A percentile compares a stretch with the other conserved stretches of the same genome.
Conservation (phyloP, 2,888 invertebrate genomes). For the Lycaena phlaeas region DNA sequence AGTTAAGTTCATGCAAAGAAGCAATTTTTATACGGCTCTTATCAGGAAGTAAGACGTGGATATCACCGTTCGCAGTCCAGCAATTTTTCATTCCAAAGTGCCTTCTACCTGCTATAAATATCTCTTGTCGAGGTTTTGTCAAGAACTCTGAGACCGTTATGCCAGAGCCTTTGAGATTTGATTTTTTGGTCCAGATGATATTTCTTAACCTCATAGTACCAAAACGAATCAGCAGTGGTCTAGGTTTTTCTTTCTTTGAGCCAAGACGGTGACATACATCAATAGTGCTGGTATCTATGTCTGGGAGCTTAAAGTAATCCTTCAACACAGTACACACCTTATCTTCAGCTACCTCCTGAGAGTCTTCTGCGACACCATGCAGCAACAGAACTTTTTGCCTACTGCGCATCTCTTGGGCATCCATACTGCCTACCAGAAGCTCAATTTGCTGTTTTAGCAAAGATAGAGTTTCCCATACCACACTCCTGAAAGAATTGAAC, state of each 20-base stretch:
- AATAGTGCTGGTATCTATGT: neutral
- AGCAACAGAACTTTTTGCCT: constrained; percentile 4
- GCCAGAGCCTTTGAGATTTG: constrained; percentile 10
- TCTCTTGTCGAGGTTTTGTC: constrained; percentile 9
- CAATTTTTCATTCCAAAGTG: constrained; percentile 12
- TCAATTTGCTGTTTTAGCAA: neutral
- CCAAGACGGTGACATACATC: constrained; percentile 11
- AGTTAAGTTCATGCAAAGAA: neutral
- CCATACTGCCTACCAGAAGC: neutral
- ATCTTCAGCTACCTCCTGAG: neutral
- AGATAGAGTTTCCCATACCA: neutral
- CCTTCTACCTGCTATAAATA: constrained; percentile 8
- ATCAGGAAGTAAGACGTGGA: constrained; percentile 8
- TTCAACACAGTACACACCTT: neutral
- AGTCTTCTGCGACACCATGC: constrained; percentile 6
- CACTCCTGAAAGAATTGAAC: neutral
- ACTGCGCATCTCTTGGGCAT: neutral
- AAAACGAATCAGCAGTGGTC: constrained; percentile 10
- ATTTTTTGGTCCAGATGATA: constrained; percentile 5
- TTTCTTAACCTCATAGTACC: neutral
- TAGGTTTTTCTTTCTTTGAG: constrained; percentile 6
- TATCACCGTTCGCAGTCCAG: constrained; percentile 12
- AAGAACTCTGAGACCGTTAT: constrained; percentile 11
- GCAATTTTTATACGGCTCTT: neutral
- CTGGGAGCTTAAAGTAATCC: neutral